Conservation (phyloP, 2,113 vertebrate genomes). For the Phodopus roborovskii region DNA sequence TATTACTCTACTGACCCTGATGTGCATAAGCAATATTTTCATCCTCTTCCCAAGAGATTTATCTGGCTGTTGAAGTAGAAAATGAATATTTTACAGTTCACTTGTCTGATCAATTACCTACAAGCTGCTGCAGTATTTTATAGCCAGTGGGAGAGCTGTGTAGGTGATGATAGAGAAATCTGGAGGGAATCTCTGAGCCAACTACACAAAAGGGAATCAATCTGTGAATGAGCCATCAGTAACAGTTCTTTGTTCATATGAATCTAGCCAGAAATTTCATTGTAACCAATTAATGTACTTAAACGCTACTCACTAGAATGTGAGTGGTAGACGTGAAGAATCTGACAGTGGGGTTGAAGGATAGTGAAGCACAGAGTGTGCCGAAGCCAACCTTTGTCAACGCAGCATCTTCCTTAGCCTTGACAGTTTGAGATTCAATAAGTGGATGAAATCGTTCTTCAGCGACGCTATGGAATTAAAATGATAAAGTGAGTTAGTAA, state of each 20-base stretch:
- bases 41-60: constrained; percentile 97
- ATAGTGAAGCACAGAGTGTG: constrained; percentile 87
- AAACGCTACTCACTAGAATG: constrained; percentile 90
- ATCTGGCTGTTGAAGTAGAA: constrained; percentile 99
- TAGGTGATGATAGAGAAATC: constrained; percentile 95
- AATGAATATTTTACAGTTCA: constrained; percentile 99
- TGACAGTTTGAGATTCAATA: constrained; percentile 78
- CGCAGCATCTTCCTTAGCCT: constrained; percentile 69
- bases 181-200: constrained; percentile 90
- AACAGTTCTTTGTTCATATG: constrained; percentile 86
- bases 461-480: constrained; percentile 72
- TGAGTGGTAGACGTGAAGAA: constrained; percentile 90
- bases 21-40: constrained; percentile 99
- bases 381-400: constrained; percentile 82
- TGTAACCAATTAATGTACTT: constrained; percentile 92
- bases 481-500: constrained; percentile 65
- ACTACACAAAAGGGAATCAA: constrained; percentile 85
- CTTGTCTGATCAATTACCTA: constrained; percentile 99
- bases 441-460: constrained; percentile 76
- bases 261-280: constrained; percentile 87
- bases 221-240: constrained; percentile 88
- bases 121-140: constrained; percentile 99
- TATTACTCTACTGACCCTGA: constrained; percentile 92
- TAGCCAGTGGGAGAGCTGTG: constrained; percentile 93
- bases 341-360: constrained; percentile 88